phyloP scores from a whole-genome alignment of 2,888 invertebrate species.

The Sinotaia quadrata region DNA sequence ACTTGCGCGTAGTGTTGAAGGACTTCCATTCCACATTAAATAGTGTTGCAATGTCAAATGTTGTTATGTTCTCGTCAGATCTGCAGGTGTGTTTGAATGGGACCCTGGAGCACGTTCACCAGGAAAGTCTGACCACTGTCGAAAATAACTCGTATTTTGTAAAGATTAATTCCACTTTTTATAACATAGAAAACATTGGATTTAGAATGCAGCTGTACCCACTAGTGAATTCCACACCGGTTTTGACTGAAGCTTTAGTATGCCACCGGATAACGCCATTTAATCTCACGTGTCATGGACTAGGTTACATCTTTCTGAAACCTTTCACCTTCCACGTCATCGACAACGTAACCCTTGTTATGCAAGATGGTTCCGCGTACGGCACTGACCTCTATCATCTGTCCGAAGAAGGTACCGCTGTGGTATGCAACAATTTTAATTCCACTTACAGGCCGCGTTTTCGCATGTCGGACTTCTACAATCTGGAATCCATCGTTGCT shows the following conservation, averaged over 20 bases:
- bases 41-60: background rate
- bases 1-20: no score
- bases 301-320: background rate
- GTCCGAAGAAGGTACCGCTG: background rate
- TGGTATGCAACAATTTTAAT: background rate
- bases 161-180: background rate
- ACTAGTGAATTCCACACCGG: background rate
- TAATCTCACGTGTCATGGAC: background rate
- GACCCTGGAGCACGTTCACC: background rate
- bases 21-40: no score
- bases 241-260: background rate
- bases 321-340: background rate
- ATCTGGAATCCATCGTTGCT: background rate
- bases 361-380: background rate
- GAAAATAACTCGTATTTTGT: background rate
- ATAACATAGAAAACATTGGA: background rate
- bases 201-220: constrained; percentile 4
- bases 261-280: background rate
- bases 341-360: background rate
- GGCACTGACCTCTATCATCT: background rate
- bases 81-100: background rate
- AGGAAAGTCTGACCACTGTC: background rate
- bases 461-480: background rate
- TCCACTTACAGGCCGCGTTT: no score
- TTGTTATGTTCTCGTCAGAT: background rate